Base-by-base conservation (phyloP, 2,888 invertebrate species). In the Agrotis puta region DNA sequence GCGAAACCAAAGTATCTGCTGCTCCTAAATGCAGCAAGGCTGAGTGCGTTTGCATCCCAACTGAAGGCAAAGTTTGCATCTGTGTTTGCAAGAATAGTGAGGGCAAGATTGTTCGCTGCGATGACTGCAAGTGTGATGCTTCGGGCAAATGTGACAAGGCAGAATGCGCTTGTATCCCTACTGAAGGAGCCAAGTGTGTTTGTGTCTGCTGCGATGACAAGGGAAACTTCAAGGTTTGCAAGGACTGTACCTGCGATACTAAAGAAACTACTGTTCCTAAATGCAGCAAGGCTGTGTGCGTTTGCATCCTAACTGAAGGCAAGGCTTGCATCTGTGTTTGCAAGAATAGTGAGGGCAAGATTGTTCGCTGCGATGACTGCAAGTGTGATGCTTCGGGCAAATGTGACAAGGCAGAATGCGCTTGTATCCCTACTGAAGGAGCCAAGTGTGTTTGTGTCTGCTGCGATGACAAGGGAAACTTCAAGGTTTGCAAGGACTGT, bases 281-380 rank as follows among this genome's bases (percentile, higher is more conserved):
- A 20, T 61, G 64, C 3, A 72, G 18, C 2, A 70, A 69, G 0
- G 59, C 48, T 48, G 74, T 51, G 13, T 91, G 91, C 62, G 62
- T 84, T 20, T 91, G 90, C 48, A 81, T 92, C 5, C 73, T 79
- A 0, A 88, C 88, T 62, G 56, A 74, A 3, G 73, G 74, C 0
- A 74, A 73, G 18, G 56, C 72, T 33, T 77, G 74, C 50, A 65
- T 81, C 18, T 82, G 83, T 16, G 76, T 83, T 0, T 79, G 83
- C 39, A 64, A 69, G 58, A 73, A 82, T 18, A 64, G 53, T 4
- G 69, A 64, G 18, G 54, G 48, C 43, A 62, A 14, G 65, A 70
- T 56, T 62, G 81, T 65, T 11, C 59, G 68, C 24, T 77, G 81
- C 20, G 48, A 61, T 18, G 79, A 75, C 11, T 81, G 81, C 45